Conservation (phyloP, 2,113 vertebrate genomes). For the Ailurus styani region DNA sequence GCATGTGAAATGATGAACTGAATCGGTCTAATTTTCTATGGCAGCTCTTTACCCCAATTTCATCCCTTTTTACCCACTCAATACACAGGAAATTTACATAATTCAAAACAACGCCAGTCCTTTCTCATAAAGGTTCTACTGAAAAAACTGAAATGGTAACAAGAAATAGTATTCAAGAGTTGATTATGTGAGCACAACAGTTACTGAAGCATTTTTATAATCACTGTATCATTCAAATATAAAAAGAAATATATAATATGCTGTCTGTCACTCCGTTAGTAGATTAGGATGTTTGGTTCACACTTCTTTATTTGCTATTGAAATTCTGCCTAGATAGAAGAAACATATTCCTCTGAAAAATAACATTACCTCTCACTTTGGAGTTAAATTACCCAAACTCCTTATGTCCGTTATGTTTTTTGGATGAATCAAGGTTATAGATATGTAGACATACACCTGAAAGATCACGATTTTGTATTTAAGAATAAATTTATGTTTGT, state of each 20-base stretch:
- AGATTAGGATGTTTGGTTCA: not conserved
- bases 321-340: slow-evolving; percentile 50
- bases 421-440: not conserved
- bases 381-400: not conserved
- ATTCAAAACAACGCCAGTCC: not conserved
- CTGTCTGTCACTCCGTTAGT: slow-evolving; percentile 27
- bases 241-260: slow-evolving; percentile 40
- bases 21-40: slow-evolving; percentile 23
- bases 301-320: slow-evolving; percentile 29
- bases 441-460: not conserved
- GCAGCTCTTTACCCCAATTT: not conserved
- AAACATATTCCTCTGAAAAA: not conserved
- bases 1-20: not conserved
- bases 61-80: not conserved
- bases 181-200: slow-evolving; percentile 5
- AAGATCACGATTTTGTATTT: not conserved
- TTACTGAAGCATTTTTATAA: slow-evolving; percentile 38
- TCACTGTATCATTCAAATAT: slow-evolving; percentile 53
- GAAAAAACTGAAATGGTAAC: not conserved
- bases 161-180: slow-evolving; percentile 13
- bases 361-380: not conserved
- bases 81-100: slow-evolving; percentile 1
- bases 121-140: slow-evolving; percentile 12
- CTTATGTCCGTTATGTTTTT: not conserved
- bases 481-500: not conserved